Percentiles rank a stretch among this genome's conserved stretches.
phyloP scores from a whole-genome alignment of 2,113 vertebrate genomes.

The Blennius ocellaris region DNA sequence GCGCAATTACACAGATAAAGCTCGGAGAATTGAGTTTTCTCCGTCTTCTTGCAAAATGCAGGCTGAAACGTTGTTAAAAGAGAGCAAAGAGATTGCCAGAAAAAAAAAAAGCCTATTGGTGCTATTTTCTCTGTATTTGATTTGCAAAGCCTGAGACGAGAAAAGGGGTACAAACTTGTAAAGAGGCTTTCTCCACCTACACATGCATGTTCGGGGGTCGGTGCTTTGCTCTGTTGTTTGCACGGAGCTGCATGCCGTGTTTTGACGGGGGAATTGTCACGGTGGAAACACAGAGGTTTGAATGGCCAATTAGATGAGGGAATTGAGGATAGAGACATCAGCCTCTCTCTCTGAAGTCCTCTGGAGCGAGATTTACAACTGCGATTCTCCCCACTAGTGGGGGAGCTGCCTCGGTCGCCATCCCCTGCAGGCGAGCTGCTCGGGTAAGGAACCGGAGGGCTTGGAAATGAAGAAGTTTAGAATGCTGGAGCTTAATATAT shows the following conservation, averaged over 20 bases:
- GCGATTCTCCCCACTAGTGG: slow-evolving; percentile 34
- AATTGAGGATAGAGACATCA: slow-evolving; percentile 46
- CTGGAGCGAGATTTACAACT: slow-evolving; percentile 50
- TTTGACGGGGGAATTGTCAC: slow-evolving; percentile 33
- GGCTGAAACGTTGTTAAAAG: slow-evolving; percentile 55
- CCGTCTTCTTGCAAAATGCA: slow-evolving; percentile 51
- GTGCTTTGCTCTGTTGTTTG: not conserved
- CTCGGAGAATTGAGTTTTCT: slow-evolving; percentile 45
- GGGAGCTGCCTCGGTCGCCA: not conserved
- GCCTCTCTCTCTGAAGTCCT: slow-evolving; percentile 22
- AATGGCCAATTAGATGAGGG: slow-evolving; percentile 60
- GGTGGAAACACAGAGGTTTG: slow-evolving; percentile 26
- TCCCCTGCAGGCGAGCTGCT: slow-evolving; percentile 23
- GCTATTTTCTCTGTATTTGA: slow-evolving; percentile 38
- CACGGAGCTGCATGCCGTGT: slow-evolving; percentile 8
- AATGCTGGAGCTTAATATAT: slow-evolving; percentile 11
- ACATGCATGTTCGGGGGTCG: not conserved
- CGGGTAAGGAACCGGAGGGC: slow-evolving; percentile 14
- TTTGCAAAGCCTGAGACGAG: slow-evolving; percentile 32
- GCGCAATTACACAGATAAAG: slow-evolving; percentile 72
- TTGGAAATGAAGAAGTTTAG: slow-evolving; percentile 13
- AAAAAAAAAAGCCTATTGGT: slow-evolving; percentile 22
- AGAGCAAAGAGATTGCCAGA: slow-evolving; percentile 39
- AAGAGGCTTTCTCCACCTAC: slow-evolving; percentile 9
- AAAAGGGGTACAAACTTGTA: slow-evolving; percentile 2